phyloP scores from a whole-genome alignment of 2,797 vertebrate species.

The Novumbra hubbsi region DNA sequence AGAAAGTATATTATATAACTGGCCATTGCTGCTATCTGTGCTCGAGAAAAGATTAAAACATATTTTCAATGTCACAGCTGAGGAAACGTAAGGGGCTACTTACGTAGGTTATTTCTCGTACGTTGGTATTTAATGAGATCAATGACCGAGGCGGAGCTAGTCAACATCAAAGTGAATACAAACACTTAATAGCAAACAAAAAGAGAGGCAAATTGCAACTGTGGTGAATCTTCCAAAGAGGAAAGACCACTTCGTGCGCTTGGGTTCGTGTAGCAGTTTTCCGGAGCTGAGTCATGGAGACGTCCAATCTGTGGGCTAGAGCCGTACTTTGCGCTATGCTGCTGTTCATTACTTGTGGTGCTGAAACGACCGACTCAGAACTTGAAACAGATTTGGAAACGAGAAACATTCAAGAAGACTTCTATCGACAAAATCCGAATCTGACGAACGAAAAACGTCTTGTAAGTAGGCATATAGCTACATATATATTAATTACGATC shows the following conservation, averaged over 20 bases:
- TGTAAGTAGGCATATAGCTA: constrained; percentile 52
- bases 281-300: constrained; percentile 62
- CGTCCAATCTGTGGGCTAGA: constrained; percentile 62
- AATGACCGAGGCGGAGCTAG: constrained; percentile 48
- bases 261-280: constrained; percentile 15
- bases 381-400: constrained; percentile 68
- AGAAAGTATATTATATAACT: background rate
- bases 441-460: constrained; percentile 71
- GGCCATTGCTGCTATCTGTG: background rate
- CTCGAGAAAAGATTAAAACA: background rate
- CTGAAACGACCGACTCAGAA: constrained; percentile 44
- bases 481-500: background rate
- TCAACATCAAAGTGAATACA: constrained; percentile 25
- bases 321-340: constrained; percentile 62
- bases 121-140: constrained; percentile 36
- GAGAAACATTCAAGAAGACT: constrained; percentile 70
- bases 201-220: constrained; percentile 22
- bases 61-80: background rate
- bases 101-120: constrained; percentile 42
- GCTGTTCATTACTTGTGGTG: constrained; percentile 56
- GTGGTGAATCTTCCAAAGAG: constrained; percentile 16
- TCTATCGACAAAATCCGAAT: constrained; percentile 67
- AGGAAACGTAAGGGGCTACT: constrained; percentile 32
- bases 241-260: constrained; percentile 22
- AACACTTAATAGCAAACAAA: constrained; percentile 43